Percentiles rank a stretch among this genome's conserved stretches.
These are phyloP conservation scores for Indicator indicator DNA, from an alignment of 2,113 vertebrate species.

Conservation along the genomic window DNA sequence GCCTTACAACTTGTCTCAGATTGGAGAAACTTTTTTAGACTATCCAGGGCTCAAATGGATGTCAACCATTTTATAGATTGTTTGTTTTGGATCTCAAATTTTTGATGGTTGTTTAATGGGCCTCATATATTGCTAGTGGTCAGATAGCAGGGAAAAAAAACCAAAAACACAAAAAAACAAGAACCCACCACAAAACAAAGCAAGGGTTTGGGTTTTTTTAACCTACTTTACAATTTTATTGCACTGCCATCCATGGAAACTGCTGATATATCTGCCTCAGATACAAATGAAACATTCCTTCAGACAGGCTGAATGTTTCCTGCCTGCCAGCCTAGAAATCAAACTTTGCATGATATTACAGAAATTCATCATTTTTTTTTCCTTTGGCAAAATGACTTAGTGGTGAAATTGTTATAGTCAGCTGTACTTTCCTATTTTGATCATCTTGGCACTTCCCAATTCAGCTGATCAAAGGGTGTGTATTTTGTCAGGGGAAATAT, in stretches of 20 bases:
- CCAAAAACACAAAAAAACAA: neutral
- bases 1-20: neutral
- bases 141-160: neutral
- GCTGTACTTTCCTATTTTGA: conserved; percentile 63
- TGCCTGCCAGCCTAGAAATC: conserved; percentile 49
- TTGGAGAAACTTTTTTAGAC: neutral
- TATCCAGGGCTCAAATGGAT: neutral
- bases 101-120: neutral
- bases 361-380: conserved; percentile 62
- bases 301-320: conserved; percentile 52
- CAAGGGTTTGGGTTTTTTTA: neutral
- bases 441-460: conserved; percentile 65
- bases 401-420: conserved; percentile 63
- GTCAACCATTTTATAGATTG: neutral
- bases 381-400: conserved; percentile 33
- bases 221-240: conserved; percentile 35
- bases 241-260: neutral
- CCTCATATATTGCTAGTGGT: neutral
- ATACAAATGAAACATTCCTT: conserved; percentile 54
- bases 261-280: conserved; percentile 31
- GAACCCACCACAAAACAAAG: neutral
- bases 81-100: neutral
- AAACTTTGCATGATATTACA: conserved; percentile 64
- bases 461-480: conserved; percentile 55
- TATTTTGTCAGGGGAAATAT: conserved; percentile 62